Evolutionary conservation across 2,888 invertebrate species (phyloP).

Genomic region (Drosophila mercatorum): DNA sequence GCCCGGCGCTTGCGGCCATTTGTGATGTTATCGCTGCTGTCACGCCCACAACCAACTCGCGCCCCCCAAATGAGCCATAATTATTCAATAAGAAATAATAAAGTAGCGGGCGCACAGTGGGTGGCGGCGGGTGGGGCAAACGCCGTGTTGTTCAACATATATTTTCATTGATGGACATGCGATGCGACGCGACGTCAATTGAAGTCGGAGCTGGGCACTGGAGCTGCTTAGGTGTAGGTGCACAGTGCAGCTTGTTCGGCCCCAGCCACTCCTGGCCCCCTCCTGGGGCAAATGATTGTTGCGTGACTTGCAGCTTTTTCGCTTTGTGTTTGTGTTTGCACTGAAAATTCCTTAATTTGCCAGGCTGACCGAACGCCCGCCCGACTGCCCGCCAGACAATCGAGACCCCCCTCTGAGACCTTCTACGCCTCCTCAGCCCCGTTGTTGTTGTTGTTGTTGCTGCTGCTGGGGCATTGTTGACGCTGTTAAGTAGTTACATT

Average conservation of each 20-base stretch:
- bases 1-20: constrained; percentile 46
- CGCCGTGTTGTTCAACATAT: constrained; percentile 36
- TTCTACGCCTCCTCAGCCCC: neutral
- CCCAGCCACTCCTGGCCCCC: neutral
- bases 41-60: constrained; percentile 51
- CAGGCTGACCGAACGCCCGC: constrained; percentile 37
- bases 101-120: constrained; percentile 52
- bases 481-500: constrained; percentile 78
- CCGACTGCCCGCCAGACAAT: constrained; percentile 7
- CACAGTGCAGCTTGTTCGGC: constrained; percentile 8
- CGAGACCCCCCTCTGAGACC: neutral
- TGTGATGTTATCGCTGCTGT: constrained; percentile 53
- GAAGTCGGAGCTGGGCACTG: constrained; percentile 9
- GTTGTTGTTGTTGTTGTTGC: constrained; percentile 9
- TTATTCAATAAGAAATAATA: constrained; percentile 83
- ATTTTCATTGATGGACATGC: constrained; percentile 71
- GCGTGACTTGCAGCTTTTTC: constrained; percentile 80
- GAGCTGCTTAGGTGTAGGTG: constrained; percentile 17
- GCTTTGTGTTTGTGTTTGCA: constrained; percentile 60
- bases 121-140: constrained; percentile 7
- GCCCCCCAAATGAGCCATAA: constrained; percentile 81
- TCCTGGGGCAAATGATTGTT: constrained; percentile 72
- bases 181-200: constrained; percentile 37
- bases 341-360: constrained; percentile 78
- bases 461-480: constrained; percentile 57